phyloP scores from a whole-genome alignment of 2,113 vertebrate genomes.

The Grantiella picta region DNA sequence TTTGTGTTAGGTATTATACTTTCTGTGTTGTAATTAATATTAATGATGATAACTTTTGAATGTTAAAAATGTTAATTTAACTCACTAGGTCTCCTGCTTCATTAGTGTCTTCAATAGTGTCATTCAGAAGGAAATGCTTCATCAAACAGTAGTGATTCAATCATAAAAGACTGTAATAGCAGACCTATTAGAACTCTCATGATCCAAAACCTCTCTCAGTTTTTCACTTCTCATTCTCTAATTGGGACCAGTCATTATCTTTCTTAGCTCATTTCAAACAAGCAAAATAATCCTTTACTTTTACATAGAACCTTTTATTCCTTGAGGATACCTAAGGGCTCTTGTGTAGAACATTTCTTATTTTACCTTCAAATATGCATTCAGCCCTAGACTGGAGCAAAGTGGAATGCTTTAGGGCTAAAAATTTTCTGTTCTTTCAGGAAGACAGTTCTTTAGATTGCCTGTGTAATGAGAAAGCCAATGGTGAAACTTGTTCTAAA shows the following conservation, averaged over 20 bases:
- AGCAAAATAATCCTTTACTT: not conserved
- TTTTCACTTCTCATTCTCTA: not conserved
- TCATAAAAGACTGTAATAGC: constrained; percentile 26
- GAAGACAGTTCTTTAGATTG: not conserved
- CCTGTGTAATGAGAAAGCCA: not conserved
- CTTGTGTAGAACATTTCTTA: not conserved
- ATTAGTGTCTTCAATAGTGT: constrained; percentile 34
- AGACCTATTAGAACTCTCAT: not conserved
- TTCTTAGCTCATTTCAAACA: not conserved
- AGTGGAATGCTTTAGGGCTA: not conserved
- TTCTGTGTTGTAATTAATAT: constrained; percentile 40
- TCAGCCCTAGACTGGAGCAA: not conserved
- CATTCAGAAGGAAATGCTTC: constrained; percentile 53
- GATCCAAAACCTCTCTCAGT: not conserved
- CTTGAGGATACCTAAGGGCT: not conserved
- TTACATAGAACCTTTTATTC: not conserved
- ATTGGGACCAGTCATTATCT: not conserved
- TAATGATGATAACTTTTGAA: constrained; percentile 42
- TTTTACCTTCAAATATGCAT: not conserved
- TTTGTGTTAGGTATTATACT: not conserved
- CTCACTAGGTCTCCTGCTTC: constrained; percentile 32
- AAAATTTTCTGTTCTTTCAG: not conserved
- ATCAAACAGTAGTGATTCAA: constrained; percentile 41
- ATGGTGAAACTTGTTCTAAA: not conserved
- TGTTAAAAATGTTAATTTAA: constrained; percentile 63